Evolutionary conservation across 1,140 invertebrate genomes (phyloP).

Genomic region (Holcopasites calliopsidis): DNA sequence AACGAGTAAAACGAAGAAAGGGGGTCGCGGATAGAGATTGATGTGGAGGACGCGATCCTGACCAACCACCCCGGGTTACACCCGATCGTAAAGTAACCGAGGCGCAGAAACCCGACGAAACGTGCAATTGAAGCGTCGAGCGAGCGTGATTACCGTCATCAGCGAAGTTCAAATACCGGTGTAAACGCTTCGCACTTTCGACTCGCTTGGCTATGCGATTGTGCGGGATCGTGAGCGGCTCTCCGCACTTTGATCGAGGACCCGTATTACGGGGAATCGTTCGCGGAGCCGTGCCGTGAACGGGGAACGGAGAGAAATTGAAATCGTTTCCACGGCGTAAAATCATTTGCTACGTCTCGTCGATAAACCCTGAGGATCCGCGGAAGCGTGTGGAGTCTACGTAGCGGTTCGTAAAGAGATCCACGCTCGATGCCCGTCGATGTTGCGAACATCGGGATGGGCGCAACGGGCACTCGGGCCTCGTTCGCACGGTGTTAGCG

Average conservation of each 20-base stretch:
- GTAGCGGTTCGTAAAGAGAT: neutral
- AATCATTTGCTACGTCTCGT: constrained; percentile 38
- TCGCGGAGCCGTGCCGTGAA: constrained; percentile 9
- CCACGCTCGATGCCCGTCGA: neutral
- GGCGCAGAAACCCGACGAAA: constrained; percentile 71
- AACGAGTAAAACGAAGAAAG: neutral
- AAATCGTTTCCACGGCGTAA: constrained; percentile 53
- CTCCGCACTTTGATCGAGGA: constrained; percentile 57
- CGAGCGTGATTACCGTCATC: constrained; percentile 73
- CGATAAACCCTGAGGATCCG: constrained; percentile 18
- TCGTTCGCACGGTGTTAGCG: neutral
- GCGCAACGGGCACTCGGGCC: neutral
- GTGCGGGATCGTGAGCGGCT: constrained; percentile 63
- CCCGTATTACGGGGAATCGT: constrained; percentile 57
- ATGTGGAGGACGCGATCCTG: constrained; percentile 57
- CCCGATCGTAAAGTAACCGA: constrained; percentile 70
- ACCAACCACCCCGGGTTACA: constrained; percentile 65
- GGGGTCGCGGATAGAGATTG: constrained; percentile 31
- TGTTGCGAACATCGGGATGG: neutral
- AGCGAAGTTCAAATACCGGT: constrained; percentile 73
- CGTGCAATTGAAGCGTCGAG: constrained; percentile 71
- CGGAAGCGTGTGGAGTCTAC: neutral
- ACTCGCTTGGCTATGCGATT: constrained; percentile 66
- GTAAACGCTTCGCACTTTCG: constrained; percentile 71
- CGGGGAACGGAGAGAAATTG: constrained; percentile 54